Base-by-base conservation (phyloP, 2,888 invertebrate species). In the Diplolepis rosae region DNA sequence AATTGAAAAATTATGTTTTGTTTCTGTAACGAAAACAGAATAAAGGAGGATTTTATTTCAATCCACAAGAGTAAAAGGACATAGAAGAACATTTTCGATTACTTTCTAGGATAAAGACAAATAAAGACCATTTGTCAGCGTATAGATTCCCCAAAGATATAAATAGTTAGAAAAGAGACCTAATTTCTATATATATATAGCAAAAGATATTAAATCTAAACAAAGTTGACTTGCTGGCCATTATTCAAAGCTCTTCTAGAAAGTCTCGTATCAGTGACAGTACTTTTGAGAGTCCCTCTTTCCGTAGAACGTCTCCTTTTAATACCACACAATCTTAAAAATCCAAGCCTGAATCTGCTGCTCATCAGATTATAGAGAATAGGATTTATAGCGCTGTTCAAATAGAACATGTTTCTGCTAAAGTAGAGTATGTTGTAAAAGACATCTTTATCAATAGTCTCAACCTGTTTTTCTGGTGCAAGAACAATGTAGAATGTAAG, bases 331-430 rank as follows among this genome's bases (percentile, higher is more conserved):
- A 95, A 91, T 83, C 91, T 92, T 69, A 93, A 90, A 81, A 96
- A 95, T 4, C 95, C 95, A 65, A 93, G 93, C 5, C 97, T 92
- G 89, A 97, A 97, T 87, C 96, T 97, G 1, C 96, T 95, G 73
- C 96, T 96, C 94, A 97, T 96, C 69, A 97, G 91, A 88, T 96
- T 97, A 89, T 97, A 97, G 66, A 97, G 90, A 83, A 97, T 95
- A 13, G 97, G 97, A 90, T 97, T 97, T 68, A 96, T 93, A 13
- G 96, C 96, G 65, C 96, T 96, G 89, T 97, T 97, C 68, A 96
- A 91, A 89, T 96, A 96, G 79, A 96, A 90, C 95, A 97, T 95
- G 68, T 96, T 93, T 80, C 97, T 92, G 85, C 94, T 94, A 89
- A 96, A 95, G 89, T 95, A 96, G 74, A 97, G 90, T 75, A 96